Base-by-base conservation (phyloP, 2,888 invertebrate genomes). In the Drosophila percnosoma region DNA sequence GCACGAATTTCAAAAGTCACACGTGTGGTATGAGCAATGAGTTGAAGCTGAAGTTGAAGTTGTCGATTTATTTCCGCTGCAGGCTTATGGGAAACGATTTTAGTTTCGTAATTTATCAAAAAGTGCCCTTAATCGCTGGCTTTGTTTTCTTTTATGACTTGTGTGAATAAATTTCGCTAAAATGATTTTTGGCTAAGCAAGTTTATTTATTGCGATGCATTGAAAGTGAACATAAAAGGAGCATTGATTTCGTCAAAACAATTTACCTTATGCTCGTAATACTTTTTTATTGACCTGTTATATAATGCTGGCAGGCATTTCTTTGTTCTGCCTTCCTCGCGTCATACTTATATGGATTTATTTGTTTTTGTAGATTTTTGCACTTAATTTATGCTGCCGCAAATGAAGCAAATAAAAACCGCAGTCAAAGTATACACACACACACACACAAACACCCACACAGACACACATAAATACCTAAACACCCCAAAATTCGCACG, bases 311-410 rank as follows among this genome's bases (percentile, higher is more conserved):
- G 55, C 73, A 51, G 79, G 79, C 73, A 80, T 78, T 75, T 79
- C 66, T 81, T 74, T 31, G 70, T 51, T 27, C 62, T 27, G n/a
- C 55, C 21, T 48, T 59, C 33, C 53, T 18, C 27, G 52, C 62
- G 55, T 58, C 51, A 36, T 68, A 31, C 52, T 52, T 65, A 40
- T 63, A 34, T 75, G 72, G 62, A 70, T 81, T 67, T 69, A 59
- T 78, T 75, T 82, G 80, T 67, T 79, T 69, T 64, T 71, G 85
- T 75, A 61, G 66, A 74, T 69, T 73, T 83, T 85, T 73, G 83
- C 88, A 86, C 88, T 86, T 86, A 88, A 86, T 86, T 86, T 86
- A 85, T 88, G 88, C 70, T 73, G 74, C 86, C 85, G 67, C 86
- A 85, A 85, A 88, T 88, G 83, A 86, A 75, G 82, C 88, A 75